Evolutionary conservation across 2,113 vertebrate genomes (phyloP).

Genomic region (Scalopus aquaticus): DNA sequence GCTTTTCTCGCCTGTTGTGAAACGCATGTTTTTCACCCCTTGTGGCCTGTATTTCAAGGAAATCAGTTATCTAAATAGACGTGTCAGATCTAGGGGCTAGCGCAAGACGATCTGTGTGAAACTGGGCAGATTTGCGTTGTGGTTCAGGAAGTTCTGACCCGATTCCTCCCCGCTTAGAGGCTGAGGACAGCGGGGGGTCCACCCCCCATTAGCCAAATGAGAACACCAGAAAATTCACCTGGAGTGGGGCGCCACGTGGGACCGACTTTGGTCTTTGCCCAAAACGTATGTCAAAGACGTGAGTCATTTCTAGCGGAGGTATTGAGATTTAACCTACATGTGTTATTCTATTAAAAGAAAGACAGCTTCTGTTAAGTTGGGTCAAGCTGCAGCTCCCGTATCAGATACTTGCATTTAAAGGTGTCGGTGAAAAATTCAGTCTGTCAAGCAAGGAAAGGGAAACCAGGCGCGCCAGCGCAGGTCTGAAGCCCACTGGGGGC

Average conservation of each 20-base stretch:
- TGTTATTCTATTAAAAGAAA: not conserved
- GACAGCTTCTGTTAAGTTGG: not conserved
- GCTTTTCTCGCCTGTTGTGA: rapidly evolving
- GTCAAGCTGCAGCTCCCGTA: not conserved
- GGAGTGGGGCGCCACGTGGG: rapidly evolving
- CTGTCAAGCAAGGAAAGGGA: not conserved
- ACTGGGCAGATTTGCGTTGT: not conserved
- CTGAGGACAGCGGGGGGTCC: not conserved
- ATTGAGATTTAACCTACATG: too few species aligned
- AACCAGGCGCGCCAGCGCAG: not conserved
- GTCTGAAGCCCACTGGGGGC: too few species aligned
- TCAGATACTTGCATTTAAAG: too few species aligned
- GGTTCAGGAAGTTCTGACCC: not conserved
- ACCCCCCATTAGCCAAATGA: not conserved
- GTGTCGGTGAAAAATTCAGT: not conserved
- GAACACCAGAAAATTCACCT: not conserved
- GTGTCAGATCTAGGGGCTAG: not conserved
- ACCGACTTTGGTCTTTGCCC: too few species aligned
- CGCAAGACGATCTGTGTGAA: rapidly evolving
- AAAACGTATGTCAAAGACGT: too few species aligned
- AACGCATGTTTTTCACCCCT: not conserved
- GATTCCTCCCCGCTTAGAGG: not conserved
- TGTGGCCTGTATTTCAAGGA: not conserved
- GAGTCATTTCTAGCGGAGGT: too few species aligned
- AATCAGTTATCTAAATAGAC: not conserved